A percentile compares a stretch with the other conserved stretches of the same genome.
phyloP scores from a whole-genome alignment of 2,888 invertebrate genomes.

The Caenorhabditis doughertyi region DNA sequence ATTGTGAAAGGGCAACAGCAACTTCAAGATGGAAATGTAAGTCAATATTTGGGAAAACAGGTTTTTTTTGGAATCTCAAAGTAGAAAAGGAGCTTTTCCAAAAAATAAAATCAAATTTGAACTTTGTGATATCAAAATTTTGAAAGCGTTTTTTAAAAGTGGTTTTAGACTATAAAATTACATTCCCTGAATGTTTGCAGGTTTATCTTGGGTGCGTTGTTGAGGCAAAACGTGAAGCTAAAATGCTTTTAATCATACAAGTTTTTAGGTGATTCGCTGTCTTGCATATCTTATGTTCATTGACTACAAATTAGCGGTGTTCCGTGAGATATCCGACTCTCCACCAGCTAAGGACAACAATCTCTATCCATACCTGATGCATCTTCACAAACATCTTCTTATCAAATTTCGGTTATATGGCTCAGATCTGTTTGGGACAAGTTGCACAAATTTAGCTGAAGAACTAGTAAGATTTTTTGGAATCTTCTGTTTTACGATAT shows the following conservation, averaged over 20 bases:
- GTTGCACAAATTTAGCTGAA: conserved; percentile 19
- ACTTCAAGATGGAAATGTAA: conserved; percentile 57
- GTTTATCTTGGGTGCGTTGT: too few species aligned
- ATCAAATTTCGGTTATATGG: conserved; percentile 50
- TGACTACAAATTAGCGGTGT: conserved; percentile 33
- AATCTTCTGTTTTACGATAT: too few species aligned
- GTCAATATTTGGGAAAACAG: too few species aligned
- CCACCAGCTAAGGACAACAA: not conserved
- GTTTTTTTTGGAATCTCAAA: not conserved
- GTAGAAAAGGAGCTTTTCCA: not conserved
- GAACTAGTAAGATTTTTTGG: not conserved
- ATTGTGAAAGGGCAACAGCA: conserved; percentile 48
- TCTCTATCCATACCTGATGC: conserved; percentile 30
- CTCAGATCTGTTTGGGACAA: conserved; percentile 14
- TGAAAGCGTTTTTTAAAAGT: too few species aligned
- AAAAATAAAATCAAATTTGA: too few species aligned
- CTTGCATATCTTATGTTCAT: conserved; percentile 47
- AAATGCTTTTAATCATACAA: too few species aligned
- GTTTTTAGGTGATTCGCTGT: conserved; percentile 52
- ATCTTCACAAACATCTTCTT: conserved; percentile 38
- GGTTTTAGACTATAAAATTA: too few species aligned
- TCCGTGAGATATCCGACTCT: not conserved
- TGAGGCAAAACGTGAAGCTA: too few species aligned
- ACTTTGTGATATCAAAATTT: too few species aligned
- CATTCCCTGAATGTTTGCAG: too few species aligned